phyloP scores from a whole-genome alignment of 2,888 invertebrate species.

The Rhyacophila evoluta region DNA sequence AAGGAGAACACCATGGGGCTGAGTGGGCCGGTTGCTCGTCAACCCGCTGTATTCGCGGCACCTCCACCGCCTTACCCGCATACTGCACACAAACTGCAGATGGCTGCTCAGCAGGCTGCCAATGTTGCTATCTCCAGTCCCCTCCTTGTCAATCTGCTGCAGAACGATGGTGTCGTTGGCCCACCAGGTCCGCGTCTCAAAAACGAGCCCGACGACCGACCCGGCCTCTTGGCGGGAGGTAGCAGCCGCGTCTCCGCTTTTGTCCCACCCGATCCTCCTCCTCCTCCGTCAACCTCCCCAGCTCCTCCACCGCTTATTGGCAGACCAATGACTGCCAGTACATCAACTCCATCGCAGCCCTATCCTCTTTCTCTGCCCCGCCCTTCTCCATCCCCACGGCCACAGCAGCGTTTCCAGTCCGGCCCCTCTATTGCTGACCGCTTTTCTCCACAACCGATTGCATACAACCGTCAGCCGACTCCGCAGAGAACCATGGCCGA shows the following conservation, averaged over 20 bases:
- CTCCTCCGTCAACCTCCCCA: slow-evolving; percentile 56
- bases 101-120: slow-evolving; percentile 59
- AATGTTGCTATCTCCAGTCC: slow-evolving; percentile 88
- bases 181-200: slow-evolving; percentile 61
- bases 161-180: slow-evolving; percentile 74
- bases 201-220: slow-evolving; percentile 58
- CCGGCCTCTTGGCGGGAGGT: slow-evolving; percentile 55
- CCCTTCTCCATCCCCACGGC: slow-evolving; percentile 40
- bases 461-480: slow-evolving; percentile 56
- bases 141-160: slow-evolving; percentile 89
- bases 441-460: slow-evolving; percentile 55
- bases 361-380: slow-evolving; percentile 43
- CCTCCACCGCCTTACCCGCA: slow-evolving; percentile 56
- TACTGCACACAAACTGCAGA: slow-evolving; percentile 38
- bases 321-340: slow-evolving; percentile 34
- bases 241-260: slow-evolving; percentile 62
- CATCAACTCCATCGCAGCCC: slow-evolving; percentile 36
- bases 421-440: slow-evolving; percentile 25
- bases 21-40: slow-evolving; percentile 53
- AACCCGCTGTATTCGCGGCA: slow-evolving; percentile 54
- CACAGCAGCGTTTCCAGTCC: slow-evolving; percentile 56
- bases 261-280: slow-evolving; percentile 55
- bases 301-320: slow-evolving; percentile 53
- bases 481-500: slow-evolving; percentile 50
- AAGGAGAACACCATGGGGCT: slow-evolving; percentile 73